A percentile compares a stretch with the other conserved stretches of the same genome.
These are phyloP conservation scores for Aselliscus stoliczkanus DNA, from an alignment of 2,797 vertebrate genomes.

Conservation along the genomic window DNA sequence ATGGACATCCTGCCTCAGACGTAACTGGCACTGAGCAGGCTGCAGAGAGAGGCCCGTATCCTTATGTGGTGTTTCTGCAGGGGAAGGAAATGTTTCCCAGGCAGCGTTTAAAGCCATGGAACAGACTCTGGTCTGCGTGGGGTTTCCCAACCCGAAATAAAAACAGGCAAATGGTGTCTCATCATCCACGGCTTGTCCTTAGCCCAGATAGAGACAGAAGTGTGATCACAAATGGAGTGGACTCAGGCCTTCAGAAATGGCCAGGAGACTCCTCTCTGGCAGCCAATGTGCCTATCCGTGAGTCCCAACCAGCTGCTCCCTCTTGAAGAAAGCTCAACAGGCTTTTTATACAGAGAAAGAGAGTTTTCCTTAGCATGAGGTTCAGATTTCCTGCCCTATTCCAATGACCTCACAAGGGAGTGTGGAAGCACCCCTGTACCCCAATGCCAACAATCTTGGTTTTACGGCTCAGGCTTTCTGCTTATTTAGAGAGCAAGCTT, in stretches of 20 bases:
- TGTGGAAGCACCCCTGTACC: constrained; percentile 39
- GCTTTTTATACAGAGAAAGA: constrained; percentile 50
- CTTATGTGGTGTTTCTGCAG: neutral
- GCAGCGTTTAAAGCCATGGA: neutral
- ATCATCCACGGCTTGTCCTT: neutral
- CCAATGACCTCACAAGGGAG: constrained; percentile 77
- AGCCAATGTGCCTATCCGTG: accelerated
- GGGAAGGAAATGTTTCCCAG: neutral
- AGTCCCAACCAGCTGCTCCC: constrained; percentile 21
- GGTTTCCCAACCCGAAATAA: neutral
- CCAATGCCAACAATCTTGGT: neutral
- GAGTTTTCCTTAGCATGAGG: constrained; percentile 72
- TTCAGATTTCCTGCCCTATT: constrained; percentile 73
- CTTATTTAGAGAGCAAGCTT: constrained; percentile 50
- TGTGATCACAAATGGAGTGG: neutral
- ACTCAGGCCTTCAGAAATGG: neutral
- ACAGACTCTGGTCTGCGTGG: neutral
- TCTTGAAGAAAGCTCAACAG: neutral
- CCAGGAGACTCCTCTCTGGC: neutral
- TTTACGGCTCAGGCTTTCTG: constrained; percentile 55
- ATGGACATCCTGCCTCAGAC: neutral
- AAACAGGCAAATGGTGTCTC: neutral
- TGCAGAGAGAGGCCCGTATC: neutral
- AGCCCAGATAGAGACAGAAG: neutral
- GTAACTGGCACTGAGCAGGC: neutral